Conservation (phyloP, 2,797 vertebrate genomes). For the Dallia pectoralis region DNA sequence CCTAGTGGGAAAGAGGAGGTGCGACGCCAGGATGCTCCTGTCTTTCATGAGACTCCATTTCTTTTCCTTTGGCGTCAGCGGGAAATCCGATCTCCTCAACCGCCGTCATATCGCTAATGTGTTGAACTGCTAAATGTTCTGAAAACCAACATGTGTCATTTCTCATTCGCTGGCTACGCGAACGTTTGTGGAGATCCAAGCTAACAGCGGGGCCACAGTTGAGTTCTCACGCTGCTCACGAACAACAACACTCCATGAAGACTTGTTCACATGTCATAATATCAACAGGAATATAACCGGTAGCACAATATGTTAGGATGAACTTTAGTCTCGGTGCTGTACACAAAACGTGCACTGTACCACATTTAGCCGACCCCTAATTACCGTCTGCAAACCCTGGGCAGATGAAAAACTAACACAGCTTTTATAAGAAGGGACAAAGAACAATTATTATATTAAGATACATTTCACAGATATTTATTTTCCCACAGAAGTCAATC, state of each 20-base stretch:
- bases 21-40: slow-evolving; percentile 66
- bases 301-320: too few relatives aligned
- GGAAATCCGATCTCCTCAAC: slow-evolving; percentile 67
- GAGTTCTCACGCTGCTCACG: neutral
- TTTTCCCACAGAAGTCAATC: too few relatives aligned
- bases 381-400: too few relatives aligned
- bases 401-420: too few relatives aligned
- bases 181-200: slow-evolving; percentile 23
- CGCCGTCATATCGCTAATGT: slow-evolving; percentile 43
- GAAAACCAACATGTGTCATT: slow-evolving; percentile 47
- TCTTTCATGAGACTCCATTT: slow-evolving; percentile 45
- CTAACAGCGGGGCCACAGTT: neutral
- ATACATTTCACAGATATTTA: too few relatives aligned
- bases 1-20: slow-evolving; percentile 71
- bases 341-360: too few relatives aligned
- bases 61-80: slow-evolving; percentile 75
- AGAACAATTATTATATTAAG: too few relatives aligned
- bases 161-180: slow-evolving; percentile 55
- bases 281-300: too few relatives aligned
- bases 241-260: slow-evolving; percentile 10
- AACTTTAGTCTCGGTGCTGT: too few relatives aligned
- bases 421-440: too few relatives aligned
- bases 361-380: too few relatives aligned
- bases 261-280: neutral
- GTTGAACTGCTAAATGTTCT: slow-evolving; percentile 56